These are phyloP conservation scores for Tichodroma muraria DNA, from an alignment of 2,113 vertebrate genomes.

Conservation along the genomic window DNA sequence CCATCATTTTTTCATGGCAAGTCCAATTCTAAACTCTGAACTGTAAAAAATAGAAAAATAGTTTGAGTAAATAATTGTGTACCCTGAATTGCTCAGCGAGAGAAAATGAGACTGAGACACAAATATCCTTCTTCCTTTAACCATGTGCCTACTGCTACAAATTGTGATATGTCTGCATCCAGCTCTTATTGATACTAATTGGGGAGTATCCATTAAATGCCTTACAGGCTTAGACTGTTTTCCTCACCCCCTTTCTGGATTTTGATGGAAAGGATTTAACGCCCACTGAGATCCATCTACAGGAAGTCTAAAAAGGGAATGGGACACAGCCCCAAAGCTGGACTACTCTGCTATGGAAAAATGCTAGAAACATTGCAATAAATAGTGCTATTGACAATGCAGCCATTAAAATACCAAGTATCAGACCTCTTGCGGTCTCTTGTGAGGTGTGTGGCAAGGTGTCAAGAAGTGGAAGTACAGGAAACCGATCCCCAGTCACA, in stretches of 20 bases:
- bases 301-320: not conserved
- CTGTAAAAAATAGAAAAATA: not conserved
- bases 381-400: not conserved
- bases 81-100: not conserved
- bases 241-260: not conserved
- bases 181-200: not conserved
- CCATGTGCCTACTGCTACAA: not conserved
- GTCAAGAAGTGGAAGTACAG: not conserved
- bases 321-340: not conserved
- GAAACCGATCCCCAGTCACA: not conserved
- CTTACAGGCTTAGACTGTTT: not conserved
- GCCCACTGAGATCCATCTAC: not conserved
- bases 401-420: not conserved
- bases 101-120: not conserved
- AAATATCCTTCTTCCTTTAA: not conserved
- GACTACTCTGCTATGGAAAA: not conserved
- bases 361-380: not conserved
- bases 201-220: not conserved
- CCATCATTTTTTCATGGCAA: not conserved
- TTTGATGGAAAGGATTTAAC: not conserved
- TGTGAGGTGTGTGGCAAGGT: not conserved
- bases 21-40: not conserved
- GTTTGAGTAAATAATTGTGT: not conserved
- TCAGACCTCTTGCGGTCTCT: not conserved
- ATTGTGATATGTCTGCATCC: not conserved